A percentile compares a stretch with the other conserved stretches of the same genome.
Evolutionary conservation across 2,888 invertebrate genomes (phyloP).

Genomic region (Lypha dubia): DNA sequence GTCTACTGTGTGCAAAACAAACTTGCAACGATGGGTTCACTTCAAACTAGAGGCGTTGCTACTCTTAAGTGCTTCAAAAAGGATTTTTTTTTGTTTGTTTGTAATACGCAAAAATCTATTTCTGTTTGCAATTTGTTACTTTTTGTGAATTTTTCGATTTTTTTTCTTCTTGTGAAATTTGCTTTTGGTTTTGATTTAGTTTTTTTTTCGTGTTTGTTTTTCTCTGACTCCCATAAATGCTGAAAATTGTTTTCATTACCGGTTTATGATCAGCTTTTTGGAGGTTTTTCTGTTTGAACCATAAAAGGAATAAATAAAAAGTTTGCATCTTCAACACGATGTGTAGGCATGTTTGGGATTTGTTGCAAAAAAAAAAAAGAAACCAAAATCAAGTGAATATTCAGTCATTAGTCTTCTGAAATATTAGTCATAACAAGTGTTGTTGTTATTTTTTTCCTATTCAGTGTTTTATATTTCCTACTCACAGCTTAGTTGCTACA

Average conservation of each 20-base stretch:
- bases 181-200: neutral
- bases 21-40: conserved; percentile 30
- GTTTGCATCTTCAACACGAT: neutral
- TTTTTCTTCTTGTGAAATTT: neutral
- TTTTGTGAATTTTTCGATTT: neutral
- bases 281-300: neutral
- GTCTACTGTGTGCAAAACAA: conserved; percentile 48
- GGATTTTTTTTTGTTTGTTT: neutral
- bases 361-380: conserved; percentile 12
- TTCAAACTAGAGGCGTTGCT: conserved; percentile 10
- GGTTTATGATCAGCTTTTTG: conserved; percentile 28
- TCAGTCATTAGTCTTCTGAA: conserved; percentile 40
- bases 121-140: neutral
- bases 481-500: neutral
- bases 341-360: conserved; percentile 9
- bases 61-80: neutral
- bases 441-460: neutral
- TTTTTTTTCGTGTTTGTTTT: neutral
- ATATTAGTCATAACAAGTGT: conserved; percentile 62
- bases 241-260: conserved; percentile 65
- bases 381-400: conserved; percentile 43
- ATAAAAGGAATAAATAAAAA: neutral
- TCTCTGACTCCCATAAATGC: neutral
- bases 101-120: conserved; percentile 44
- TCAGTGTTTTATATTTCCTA: neutral